Base-by-base conservation (phyloP, 2,888 invertebrate species). In the Trimorus sp. region DNA sequence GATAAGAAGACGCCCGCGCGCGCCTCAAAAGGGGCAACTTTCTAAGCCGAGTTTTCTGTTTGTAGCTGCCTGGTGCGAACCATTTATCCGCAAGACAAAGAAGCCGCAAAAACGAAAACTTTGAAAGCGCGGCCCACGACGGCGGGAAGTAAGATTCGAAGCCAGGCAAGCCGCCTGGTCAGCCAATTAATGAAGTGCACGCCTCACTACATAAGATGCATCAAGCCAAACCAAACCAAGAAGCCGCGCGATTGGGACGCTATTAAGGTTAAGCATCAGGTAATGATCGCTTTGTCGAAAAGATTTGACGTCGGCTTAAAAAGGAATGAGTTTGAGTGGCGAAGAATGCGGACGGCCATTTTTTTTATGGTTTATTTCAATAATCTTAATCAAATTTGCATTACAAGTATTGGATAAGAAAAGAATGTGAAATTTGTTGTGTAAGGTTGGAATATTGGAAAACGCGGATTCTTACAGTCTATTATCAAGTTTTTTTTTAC, bases 201-300 rank as follows among this genome's bases (percentile, higher is more conserved):
- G 5, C 95, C 95, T 7, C 95, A 95, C 90, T 95, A 95, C 88
- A 94, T 95, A 79, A 92, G 95, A 83, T 95, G 95, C 88, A 95
- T 95, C 85, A 95, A 95, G 88, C 95, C 95, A 14, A 95, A 95
- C 89, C 95, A 95, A 88, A 94, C 94, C 16, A 95, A 95, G 89
- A 92, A 92, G 84, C 92, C 95, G 0, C 91, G 93, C 26, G 95
- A 95, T 87, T 95, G 95, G 94, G 95, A 95, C 85, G 93, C 94
- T 48, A 91, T 92, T 82, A 92, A 94, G 87, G 94, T 95, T 0
- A 93, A 93, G 83, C 95, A 95, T 92, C 90, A 90, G 86, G 89
- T 89, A 85, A 65, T 56, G 5, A 59, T 40, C 40, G 14, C 40
- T 59, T 59, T 49, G 26, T 26, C 26, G 26, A 26, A 26, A 26